Evolutionary conservation across 2,113 vertebrate genomes (phyloP).

Genomic region (Apistogramma diplotaenia): DNA sequence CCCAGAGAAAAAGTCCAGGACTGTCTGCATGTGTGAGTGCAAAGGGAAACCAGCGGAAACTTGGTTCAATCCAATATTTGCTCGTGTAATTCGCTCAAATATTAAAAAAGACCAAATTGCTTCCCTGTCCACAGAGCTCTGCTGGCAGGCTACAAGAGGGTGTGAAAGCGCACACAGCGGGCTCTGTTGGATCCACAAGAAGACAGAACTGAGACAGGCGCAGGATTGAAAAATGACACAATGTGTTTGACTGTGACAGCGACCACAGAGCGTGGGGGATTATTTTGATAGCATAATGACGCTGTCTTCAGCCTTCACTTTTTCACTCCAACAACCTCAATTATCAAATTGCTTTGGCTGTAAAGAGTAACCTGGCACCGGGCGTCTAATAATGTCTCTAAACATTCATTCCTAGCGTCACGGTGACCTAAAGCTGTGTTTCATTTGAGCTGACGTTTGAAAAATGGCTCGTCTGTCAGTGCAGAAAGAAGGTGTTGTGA

Average conservation of each 20-base stretch:
- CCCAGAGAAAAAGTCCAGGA: constrained; percentile 47
- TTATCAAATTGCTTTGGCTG: constrained; percentile 77
- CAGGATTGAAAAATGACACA: constrained; percentile 70
- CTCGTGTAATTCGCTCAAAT: constrained; percentile 71
- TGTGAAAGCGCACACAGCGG: constrained; percentile 51
- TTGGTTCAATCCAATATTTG: constrained; percentile 68
- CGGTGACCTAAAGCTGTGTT: constrained; percentile 24
- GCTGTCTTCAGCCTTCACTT: constrained; percentile 63
- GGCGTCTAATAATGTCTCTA: constrained; percentile 59
- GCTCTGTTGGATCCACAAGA: constrained; percentile 54
- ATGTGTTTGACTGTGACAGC: constrained; percentile 72
- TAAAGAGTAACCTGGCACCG: constrained; percentile 62
- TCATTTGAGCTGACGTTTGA: constrained; percentile 48
- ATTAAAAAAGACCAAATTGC: constrained; percentile 68
- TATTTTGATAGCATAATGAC: constrained; percentile 62
- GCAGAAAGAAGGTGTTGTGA: constrained; percentile 41
- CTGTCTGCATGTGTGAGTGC: constrained; percentile 28
- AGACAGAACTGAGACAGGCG: constrained; percentile 60
- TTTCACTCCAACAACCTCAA: constrained; percentile 72
- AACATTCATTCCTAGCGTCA: constrained; percentile 50
- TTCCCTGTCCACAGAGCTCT: constrained; percentile 58
- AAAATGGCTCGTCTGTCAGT: constrained; percentile 12
- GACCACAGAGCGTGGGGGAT: constrained; percentile 42
- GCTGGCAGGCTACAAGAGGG: constrained; percentile 42
- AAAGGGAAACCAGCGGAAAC: constrained; percentile 65